Conservation (phyloP, 2,888 invertebrate genomes). For the Suillia variegata region DNA sequence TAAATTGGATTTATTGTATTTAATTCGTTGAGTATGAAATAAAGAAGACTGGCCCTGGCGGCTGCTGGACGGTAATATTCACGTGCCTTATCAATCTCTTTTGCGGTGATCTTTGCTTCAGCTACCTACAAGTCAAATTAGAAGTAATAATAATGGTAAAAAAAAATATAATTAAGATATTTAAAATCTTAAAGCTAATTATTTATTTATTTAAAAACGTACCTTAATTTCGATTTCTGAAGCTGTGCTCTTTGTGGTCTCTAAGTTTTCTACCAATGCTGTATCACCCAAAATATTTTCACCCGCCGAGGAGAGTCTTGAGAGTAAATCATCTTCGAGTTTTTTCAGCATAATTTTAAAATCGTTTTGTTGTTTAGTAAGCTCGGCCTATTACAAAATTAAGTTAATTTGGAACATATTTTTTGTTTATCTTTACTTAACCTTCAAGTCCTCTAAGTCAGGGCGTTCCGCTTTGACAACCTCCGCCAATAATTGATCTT, state of each 20-base stretch:
- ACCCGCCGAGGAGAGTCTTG: conserved; percentile 87
- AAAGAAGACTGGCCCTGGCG: conserved; percentile 88
- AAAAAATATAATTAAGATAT: no score
- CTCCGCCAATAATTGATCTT: conserved; percentile 94
- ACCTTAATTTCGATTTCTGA: conserved; percentile 93
- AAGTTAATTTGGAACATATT: background rate
- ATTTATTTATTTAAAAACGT: background rate
- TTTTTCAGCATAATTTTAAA: conserved; percentile 94
- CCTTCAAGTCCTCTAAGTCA: conserved; percentile 91
- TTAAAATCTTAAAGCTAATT: background rate
- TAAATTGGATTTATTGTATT: conserved; percentile 97
- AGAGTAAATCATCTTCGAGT: conserved; percentile 90
- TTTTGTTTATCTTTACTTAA: conserved; percentile 38
- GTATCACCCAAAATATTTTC: conserved; percentile 94
- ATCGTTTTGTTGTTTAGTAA: conserved; percentile 95
- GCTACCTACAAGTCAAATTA: conserved; percentile 64
- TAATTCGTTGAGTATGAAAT: conserved; percentile 93
- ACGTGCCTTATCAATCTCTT: conserved; percentile 90
- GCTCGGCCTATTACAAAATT: conserved; percentile 69
- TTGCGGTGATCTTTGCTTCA: conserved; percentile 90
- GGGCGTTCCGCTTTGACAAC: conserved; percentile 97
- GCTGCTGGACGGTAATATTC: conserved; percentile 82
- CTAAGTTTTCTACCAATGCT: conserved; percentile 93
- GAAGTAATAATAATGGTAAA: no score
- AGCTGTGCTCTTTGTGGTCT: conserved; percentile 93